Base-by-base conservation (phyloP, 2,113 vertebrate species). In the Andinoacara biseriatus region DNA sequence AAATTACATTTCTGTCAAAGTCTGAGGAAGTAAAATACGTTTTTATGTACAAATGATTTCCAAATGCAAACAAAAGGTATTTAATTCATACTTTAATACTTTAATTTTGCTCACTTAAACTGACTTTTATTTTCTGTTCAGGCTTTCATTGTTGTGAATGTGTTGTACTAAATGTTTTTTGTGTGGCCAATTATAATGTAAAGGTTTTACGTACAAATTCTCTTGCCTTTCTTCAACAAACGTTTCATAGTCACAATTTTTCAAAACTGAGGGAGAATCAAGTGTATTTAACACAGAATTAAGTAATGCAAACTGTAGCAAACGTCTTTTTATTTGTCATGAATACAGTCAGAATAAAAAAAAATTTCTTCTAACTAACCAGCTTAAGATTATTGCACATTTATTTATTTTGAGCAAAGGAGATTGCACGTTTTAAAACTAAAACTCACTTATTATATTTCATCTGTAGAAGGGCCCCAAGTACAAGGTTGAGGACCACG, bases 361-460 rank as follows among this genome's bases (percentile, higher is more conserved):
- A 69, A 69, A 69, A 52, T 10, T 6, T 52, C 24, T 52, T 52
- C 43, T 52, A 31, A 52, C 10, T 49, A 20, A 1, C 24, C 24
- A 67, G 46, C 40, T 67, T 67, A 26, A 67, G 40, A 8, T 67
- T 67, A 15, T 18, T 49, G 63, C 22, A 49, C 40, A 38, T 38
- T 49, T 69, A 22, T 46, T 67, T 67, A 11, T 67, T 49, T 29
- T 49, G 63, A 69, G 63, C 10, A 69, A 49, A 69, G 7, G 8
- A 67, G 40, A 46, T 46, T 46, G 24, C 22, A 49, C 11, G 11
- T 49, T 49, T 69, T 69, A 20, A 49, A 69, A 49, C 22, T 49
- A 43, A 69, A 69, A 22, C 63, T 49, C 49, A 49, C 10, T 69
- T 69, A 69, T 69, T 69, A 69, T 29, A 69, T 69, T 69, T 69